Evolutionary conservation across 2,888 invertebrate species (phyloP), one percentile per base, ranked within the genome.

Genomic region (Gryllus longicercus): DNA sequence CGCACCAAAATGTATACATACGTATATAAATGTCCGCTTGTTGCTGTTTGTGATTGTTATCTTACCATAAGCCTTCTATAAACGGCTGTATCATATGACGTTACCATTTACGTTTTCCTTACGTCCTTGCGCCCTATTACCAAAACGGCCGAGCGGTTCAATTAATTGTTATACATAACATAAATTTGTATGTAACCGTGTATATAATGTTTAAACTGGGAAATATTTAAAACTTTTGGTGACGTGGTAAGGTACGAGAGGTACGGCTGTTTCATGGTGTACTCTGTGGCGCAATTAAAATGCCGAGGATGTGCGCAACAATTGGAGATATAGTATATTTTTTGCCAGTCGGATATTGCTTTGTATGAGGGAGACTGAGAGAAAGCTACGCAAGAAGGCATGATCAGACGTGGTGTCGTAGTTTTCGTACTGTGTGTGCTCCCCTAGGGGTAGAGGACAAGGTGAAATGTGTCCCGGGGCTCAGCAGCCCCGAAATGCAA

Each of bases 131-230:
- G 63, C 38, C 38, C 38, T 5, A 38, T 5, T 38, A 5, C 38
- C 38, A 38, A 38, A 38, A 63, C n/a, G 63, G n/a, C 16, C 63
- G 63, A 63, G 16, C 14, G 63, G 63, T 63, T 18, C n/a, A 63
- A n/a, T 63, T 63, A 18, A n/a, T 63, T n/a, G n/a, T 63, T 63
- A n/a, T 63, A 63, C n/a, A 63, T 63, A 63, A 63, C 16, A 63
- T 63, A 63, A 63, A 63, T 63, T 63, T 63, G 63, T 63, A 63
- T 63, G 63, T n/a, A 63, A 63, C n/a, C 63, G n/a, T 63, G 63
- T 63, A 63, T 63, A 63, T 63, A 63, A 63, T 63, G 63, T 18
- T 63, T 14, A 18, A 18, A 63, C 14, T 63, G n/a, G 63, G 12
- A 63, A 18, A 63, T 63, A 63, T 63, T 18, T 63, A 18, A 63